Percentiles rank a stretch among this genome's conserved stretches.
phyloP scores from a whole-genome alignment of 2,888 invertebrate genomes.

The Lordiphosa andalusiaca region DNA sequence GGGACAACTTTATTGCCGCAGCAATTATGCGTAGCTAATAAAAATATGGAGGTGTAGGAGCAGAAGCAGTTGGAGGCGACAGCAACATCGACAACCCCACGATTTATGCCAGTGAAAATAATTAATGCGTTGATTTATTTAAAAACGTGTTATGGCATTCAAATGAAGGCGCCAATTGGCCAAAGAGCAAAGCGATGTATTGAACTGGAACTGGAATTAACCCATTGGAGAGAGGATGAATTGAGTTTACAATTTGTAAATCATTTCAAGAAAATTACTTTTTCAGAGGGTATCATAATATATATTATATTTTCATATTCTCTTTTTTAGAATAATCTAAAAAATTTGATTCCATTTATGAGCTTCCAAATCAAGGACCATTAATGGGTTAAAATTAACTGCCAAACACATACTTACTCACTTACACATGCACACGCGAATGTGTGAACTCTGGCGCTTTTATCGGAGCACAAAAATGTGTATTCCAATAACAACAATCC shows the following conservation, averaged over 20 bases:
- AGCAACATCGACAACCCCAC: constrained; percentile 59
- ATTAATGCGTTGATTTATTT: constrained; percentile 71
- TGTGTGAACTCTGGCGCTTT: constrained; percentile 31
- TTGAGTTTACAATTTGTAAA: no score
- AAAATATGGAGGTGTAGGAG: constrained; percentile 33
- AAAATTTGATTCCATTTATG: no score
- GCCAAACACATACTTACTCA: no score
- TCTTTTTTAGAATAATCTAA: no score
- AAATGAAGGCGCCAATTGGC: constrained; percentile 44
- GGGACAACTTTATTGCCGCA: constrained; percentile 70
- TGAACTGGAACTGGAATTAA: constrained; percentile 39
- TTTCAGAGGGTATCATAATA: no score
- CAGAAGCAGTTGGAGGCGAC: neutral
- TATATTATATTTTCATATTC: no score
- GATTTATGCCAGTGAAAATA: constrained; percentile 64
- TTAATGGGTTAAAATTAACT: no score
- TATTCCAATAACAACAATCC: constrained; percentile 23
- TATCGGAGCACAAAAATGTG: constrained; percentile 23
- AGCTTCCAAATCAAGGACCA: no score
- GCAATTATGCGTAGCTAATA: constrained; percentile 74
- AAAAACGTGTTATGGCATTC: constrained; percentile 68
- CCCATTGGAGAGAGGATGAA: no score
- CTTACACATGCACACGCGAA: neutral
- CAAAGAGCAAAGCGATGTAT: constrained; percentile 3
- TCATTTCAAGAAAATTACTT: no score